Conservation (phyloP, 2,113 vertebrate species). For the Paradoxurus hermaphroditus region DNA sequence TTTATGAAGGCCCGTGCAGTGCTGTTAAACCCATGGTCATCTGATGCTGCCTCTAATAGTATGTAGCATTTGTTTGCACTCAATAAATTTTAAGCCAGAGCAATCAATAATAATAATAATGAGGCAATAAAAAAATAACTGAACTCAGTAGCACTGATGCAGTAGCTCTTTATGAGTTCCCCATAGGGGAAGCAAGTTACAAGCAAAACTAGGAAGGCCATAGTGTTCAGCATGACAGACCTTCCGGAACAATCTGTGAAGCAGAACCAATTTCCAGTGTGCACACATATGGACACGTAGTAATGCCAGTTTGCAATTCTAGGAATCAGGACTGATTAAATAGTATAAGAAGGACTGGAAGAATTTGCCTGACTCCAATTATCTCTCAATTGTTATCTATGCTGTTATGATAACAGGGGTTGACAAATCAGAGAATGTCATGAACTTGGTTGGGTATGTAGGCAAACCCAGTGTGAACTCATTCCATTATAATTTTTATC, state of each 20-base stretch:
- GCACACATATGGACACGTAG: background rate
- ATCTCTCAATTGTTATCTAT: background rate
- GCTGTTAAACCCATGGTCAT: background rate
- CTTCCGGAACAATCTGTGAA: conserved; percentile 2
- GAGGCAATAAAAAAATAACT: conserved; percentile 52
- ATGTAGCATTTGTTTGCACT: background rate
- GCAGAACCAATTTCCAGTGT: background rate
- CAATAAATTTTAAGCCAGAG: conserved; percentile 43
- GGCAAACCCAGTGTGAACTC: background rate
- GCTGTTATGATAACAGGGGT: background rate
- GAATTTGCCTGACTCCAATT: background rate
- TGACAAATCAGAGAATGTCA: background rate
- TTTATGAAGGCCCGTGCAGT: background rate
- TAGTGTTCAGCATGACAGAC: background rate
- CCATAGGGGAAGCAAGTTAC: background rate
- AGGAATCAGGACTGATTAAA: background rate
- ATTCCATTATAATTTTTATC: background rate
- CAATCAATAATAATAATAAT: conserved; percentile 50
- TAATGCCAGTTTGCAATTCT: background rate
- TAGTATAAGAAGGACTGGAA: background rate
- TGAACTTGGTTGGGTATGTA: background rate
- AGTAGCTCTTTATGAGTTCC: background rate
- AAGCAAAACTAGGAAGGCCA: background rate
- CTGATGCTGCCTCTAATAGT: background rate
- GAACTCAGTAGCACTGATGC: background rate